Evolutionary conservation across 2,113 vertebrate species (phyloP), one percentile per base, ranked within the genome.

Genomic region (Aythya baeri): DNA sequence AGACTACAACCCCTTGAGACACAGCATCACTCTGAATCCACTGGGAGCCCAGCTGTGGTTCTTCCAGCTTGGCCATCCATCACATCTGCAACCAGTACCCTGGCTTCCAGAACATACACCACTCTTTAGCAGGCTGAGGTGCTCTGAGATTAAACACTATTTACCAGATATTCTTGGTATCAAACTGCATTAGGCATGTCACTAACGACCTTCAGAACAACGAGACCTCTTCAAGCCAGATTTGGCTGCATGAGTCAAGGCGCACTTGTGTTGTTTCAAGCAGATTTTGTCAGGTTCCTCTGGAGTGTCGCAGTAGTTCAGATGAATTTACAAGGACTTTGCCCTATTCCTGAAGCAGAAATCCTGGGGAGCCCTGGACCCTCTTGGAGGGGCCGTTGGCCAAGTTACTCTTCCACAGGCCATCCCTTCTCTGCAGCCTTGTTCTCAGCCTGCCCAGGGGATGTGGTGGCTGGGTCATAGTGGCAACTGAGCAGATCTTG

Each of bases 401-500:
- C 26, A 27, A 41, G 44, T 74, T 55, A 49, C 66, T 67, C 16
- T 26, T 13, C 41, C 23, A 26, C 7, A 20, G 46, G 34, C 16
- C 20, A 31, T 50, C 13, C 11, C 32, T 23, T 74, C 44, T 34
- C 49, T 71, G 73, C 34, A 55, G 43, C 2, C 2, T 26, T n/a
- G 11, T 32, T 52, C 38, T 44, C 21, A 49, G 43, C 36, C 36
- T 3, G 2, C 41, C 18, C 44, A 50, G 18, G 31, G 23, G 9
- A 55, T 0, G 2, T 31, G 29, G 32, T 22, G 22, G 17, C 54
- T 31, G 25, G 15, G n/a, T 32, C 34, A 67, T 0, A 2, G 31
- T 18, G 41, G 14, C 7, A 23, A 13, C 2, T 3, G 71, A 82
- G 46, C 25, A 41, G 43, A n/a, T 36, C 18, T 41, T n/a, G 54